Base-by-base conservation (phyloP, 1,140 invertebrate species). In the Samia ricini region DNA sequence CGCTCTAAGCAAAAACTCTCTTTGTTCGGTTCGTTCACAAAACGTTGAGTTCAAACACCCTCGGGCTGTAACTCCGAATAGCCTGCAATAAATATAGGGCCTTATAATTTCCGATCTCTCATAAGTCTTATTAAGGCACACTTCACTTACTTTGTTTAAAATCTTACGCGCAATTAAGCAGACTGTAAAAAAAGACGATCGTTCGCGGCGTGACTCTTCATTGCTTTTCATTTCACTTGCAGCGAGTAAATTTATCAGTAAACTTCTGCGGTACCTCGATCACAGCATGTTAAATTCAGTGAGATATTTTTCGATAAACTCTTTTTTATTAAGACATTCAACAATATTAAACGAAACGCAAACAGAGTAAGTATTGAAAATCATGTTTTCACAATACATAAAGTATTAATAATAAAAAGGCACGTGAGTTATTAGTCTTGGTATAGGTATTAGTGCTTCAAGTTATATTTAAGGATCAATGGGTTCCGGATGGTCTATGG, bases 171-270 rank as follows among this genome's bases (percentile, higher is more conserved):
- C 52, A 21, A 55, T 55, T 55, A 23, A 55, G 15, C 52, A 24
- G 52, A 24, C 52, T 23, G 52, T 55, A 58, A 65, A 65, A 65
- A 65, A 60, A 42, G n/a, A 26, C 4, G n/a, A 42, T 10, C 24
- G 51, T 42, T 15, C 2, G 49, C 60, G 49, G 60, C 60, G 58
- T 58, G 61, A 61, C 42, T 61, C 54, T 66, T 66, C 60, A 55
- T 50, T 58, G 50, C 64, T 50, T 61, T 61, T 66, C 64, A 66
- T 60, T 66, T 61, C 60, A 58, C 29, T 66, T 66, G 64, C 64
- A 66, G 36, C 23, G 18, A 26, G 51, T 61, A 66, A 66, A 66
- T 66, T 66, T 66, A 66, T 66, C 64, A 66, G 64, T 42, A 22
- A 55, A 24, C 23, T 26, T 23, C 36, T 52, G 33, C 12, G n/a